A percentile compares a stretch with the other conserved stretches of the same genome.
Conservation (phyloP, 2,888 invertebrate species). For the Rhogogaster chlorosoma region DNA sequence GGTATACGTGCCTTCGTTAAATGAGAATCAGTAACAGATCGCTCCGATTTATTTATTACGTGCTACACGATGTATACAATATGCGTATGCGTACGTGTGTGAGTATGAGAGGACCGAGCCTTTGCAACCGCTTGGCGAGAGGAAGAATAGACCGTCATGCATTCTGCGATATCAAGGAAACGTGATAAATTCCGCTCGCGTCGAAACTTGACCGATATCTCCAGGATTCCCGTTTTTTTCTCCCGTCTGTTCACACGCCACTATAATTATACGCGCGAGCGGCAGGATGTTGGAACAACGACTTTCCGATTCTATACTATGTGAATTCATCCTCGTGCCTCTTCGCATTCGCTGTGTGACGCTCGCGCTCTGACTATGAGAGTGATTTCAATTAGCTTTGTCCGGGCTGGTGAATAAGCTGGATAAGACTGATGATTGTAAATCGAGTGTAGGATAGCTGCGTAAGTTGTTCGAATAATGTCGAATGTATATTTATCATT, state of each 20-base stretch:
- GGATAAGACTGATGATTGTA: not conserved
- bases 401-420: not conserved
- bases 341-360: not conserved
- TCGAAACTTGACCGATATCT: not conserved
- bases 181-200: not conserved
- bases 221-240: not conserved
- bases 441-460: not conserved
- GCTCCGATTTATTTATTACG: not conserved
- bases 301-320: not conserved
- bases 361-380: too few relatives aligned
- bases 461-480: too few relatives aligned
- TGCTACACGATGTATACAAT: not conserved
- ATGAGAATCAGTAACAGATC: not conserved
- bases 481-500: not conserved
- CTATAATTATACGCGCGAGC: not conserved
- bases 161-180: not conserved
- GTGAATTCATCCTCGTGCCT: not conserved
- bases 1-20: not conserved
- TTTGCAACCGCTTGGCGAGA: not conserved
- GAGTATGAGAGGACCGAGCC: not conserved
- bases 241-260: not conserved
- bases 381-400: not conserved
- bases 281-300: slow-evolving; percentile 25
- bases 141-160: not conserved
- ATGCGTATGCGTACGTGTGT: not conserved